Percentiles rank a stretch among this genome's conserved stretches.
phyloP scores from a whole-genome alignment of 2,113 vertebrate species.

The Bos javanicus region DNA sequence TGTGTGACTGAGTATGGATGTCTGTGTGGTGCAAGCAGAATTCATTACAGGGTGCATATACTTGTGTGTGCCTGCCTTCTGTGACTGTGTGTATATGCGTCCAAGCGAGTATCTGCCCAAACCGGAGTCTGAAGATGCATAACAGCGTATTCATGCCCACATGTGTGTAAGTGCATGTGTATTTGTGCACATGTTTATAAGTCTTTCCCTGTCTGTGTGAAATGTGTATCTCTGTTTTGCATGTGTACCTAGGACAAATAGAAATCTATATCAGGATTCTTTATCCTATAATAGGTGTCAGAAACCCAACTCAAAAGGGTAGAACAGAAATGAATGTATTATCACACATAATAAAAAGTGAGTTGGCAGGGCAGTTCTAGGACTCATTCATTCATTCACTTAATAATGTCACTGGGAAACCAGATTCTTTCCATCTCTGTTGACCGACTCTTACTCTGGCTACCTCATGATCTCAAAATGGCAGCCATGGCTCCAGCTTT shows the following conservation, averaged over 20 bases:
- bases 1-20: neutral
- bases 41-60: rapidly evolving
- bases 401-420: neutral
- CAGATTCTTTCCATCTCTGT: neutral
- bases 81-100: neutral
- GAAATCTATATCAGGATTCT: neutral
- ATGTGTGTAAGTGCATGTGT: neutral
- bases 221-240: neutral
- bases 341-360: neutral
- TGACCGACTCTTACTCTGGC: neutral
- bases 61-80: neutral
- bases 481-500: neutral
- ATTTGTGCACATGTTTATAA: neutral
- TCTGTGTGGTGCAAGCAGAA: neutral
- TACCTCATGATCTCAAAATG: neutral
- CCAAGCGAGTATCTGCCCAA: neutral
- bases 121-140: neutral
- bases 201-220: neutral
- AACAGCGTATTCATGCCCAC: neutral
- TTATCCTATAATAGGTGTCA: neutral
- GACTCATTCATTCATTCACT: slow-evolving; percentile 3
- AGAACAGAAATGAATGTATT: slow-evolving; percentile 14
- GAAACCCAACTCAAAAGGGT: neutral
- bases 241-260: neutral
- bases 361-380: neutral